phyloP scores from a whole-genome alignment of 2,113 vertebrate species.

The Pollimyrus isidori region DNA sequence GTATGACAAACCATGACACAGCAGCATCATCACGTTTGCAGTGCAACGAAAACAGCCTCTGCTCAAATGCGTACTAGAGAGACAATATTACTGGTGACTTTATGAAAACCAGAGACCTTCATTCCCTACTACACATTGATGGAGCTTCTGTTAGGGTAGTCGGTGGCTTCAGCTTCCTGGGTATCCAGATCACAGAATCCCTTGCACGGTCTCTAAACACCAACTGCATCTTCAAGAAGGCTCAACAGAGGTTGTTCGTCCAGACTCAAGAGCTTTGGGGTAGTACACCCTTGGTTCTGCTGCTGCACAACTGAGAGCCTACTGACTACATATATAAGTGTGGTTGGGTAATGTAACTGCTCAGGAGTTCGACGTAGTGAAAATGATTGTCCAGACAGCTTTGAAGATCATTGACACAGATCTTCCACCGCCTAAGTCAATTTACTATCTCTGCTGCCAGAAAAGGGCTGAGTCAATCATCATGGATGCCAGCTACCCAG shows the following conservation, averaged over 20 bases:
- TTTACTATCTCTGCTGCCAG: background rate
- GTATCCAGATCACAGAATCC: background rate
- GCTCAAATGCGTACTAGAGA: background rate
- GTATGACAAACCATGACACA: background rate
- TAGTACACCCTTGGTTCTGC: background rate
- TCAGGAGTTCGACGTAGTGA: background rate
- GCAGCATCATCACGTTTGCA: background rate
- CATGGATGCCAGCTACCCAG: background rate
- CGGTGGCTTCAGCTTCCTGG: background rate
- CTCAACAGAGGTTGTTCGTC: background rate
- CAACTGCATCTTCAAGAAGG: constrained; percentile 1
- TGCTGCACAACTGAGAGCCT: background rate
- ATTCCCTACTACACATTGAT: background rate
- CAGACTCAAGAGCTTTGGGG: background rate
- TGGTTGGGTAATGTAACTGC: background rate
- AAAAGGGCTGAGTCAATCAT: background rate
- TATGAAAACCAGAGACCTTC: background rate
- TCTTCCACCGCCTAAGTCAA: background rate
- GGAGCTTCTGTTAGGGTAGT: background rate
- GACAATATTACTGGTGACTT: background rate
- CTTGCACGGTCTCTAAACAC: background rate
- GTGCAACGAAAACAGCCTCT: background rate
- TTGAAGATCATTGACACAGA: background rate
- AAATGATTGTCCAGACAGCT: background rate
- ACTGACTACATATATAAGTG: background rate